Evolutionary conservation across 2,113 vertebrate species (phyloP), one percentile per base, ranked within the genome.

Genomic region (Cyanoderma ruficeps): DNA sequence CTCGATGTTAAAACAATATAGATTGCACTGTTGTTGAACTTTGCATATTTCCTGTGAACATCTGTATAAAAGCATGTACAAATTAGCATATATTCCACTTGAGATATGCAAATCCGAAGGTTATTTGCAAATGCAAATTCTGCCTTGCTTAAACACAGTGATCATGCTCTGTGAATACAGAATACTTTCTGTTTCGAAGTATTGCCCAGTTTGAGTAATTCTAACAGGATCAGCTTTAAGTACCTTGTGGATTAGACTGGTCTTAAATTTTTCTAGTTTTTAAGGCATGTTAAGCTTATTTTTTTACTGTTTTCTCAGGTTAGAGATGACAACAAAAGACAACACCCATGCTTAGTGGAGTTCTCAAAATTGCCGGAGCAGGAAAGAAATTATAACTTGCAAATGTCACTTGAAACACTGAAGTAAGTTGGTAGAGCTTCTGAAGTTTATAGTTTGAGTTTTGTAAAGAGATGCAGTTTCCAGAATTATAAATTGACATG

Each of bases 401-500:
- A 99, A 98, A 99, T 99, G 99, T 99, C 99, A 1, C 97, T 99
- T 68, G 99, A 99, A 97, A 99, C 99, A 20, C 97, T 99, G 39
- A 99, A 99, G 99, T 99, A 98, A 98, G 98, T 98, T 83, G 27
- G 46, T 78, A 42, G 14, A 68, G 83, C 3, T 72, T 84, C 37
- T 25, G 31, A 65, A 72, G 12, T 14, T 76, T 67, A 46, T 56
- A 39, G 12, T 47, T 63, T 53, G 27, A 17, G 6, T 71, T 89
- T 90, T 5, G 2, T 63, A n/a, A 46, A 47, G 31, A 80, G 46
- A 9, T 82, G 30, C 20, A 39, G 27, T 84, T 89, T 78, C 15
- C 30, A 74, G 35, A 81, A 50, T 64, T 83, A 11, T 76, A 80
- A 71, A 78, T 84, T 79, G 33, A 64, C 4, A 11, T 16, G 3